Base-by-base conservation (phyloP, 2,888 invertebrate genomes). In the Xestia c-nigrum region DNA sequence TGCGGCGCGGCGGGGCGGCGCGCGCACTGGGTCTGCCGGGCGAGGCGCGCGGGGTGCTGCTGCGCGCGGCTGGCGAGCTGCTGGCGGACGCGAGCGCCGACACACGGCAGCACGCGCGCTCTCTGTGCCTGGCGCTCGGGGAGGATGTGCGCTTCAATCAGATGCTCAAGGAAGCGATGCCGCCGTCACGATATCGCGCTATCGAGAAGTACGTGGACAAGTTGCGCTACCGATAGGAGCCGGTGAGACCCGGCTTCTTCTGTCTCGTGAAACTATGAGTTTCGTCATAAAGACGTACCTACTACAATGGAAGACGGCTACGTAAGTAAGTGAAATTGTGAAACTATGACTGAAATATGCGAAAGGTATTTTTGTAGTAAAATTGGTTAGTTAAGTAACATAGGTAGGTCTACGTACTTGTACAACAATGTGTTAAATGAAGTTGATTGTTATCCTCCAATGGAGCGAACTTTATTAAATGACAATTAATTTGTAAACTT, bases 21-120 rank as follows among this genome's bases (percentile, higher is more conserved):
- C 97, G 97, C 80, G 96, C 98, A 50, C 97, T 98, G 89, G 97
- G 97, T 70, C 97, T 98, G 91, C 97, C 98, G 0, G 97, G 97
- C 69, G 99, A 99, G 79, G 97, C 98, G 57, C 97, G 98, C 67
- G 98, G 99, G 89, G 97, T 98, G 88, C 97, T 99, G 76, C 96
- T 99, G 74, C 97, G 98, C 50, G 98, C 98, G 0, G 98, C 98
- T 0, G 98, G 99, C 0, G 98, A 98, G 91, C 97, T 99, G 82
- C 95, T 99, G 12, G 98, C 98, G 46, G 99, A 99, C 93, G 98
- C 99, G 38, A 98, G 98, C 92, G 97, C 98, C 46, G 99, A 99
- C 85, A 98, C 99, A 0, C 98, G 99, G 82, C 97, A 97, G 89
- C 97, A 98, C 92, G 98, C 98, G 2, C 98, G 99, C 90, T 97